Evolutionary conservation across 2,113 vertebrate genomes (phyloP).

Genomic region (Podarcis raffonei): DNA sequence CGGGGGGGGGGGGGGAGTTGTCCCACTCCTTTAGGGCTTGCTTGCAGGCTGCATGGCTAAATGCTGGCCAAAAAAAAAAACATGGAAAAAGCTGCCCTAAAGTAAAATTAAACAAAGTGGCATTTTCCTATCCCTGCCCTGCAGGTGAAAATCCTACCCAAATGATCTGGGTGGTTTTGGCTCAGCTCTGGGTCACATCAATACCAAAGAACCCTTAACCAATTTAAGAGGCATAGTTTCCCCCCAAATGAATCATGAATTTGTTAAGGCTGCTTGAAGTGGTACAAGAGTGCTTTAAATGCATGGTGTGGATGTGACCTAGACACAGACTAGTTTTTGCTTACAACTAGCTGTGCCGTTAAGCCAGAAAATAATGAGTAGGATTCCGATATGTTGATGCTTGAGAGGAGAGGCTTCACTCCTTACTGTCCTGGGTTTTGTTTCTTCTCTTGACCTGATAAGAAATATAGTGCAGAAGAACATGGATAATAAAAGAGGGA

Average conservation of each 20-base stretch:
- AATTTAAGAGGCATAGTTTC: too few relatives aligned
- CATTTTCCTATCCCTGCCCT: neutral
- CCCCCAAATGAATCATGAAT: too few relatives aligned
- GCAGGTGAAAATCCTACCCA: neutral
- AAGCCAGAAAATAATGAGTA: neutral
- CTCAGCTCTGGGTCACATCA: neutral
- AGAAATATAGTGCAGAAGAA: neutral
- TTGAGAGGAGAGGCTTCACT: neutral
- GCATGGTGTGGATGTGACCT: neutral
- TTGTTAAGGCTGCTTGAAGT: too few relatives aligned
- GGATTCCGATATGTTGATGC: constrained; percentile 22
- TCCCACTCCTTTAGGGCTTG: neutral
- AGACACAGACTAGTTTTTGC: constrained; percentile 13
- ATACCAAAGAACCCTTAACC: too few relatives aligned
- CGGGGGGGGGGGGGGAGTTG: neutral
- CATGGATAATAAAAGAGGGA: constrained; percentile 39
- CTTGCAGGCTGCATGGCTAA: neutral
- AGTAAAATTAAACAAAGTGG: neutral
- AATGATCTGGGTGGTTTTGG: neutral
- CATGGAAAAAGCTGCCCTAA: neutral
- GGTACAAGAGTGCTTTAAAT: too few relatives aligned
- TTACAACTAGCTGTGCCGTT: neutral
- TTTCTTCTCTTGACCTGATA: neutral
- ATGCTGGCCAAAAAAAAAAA: neutral
- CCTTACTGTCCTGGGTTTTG: neutral